Conservation (phyloP, 2,888 invertebrate species). For the Monopis laevigella region DNA sequence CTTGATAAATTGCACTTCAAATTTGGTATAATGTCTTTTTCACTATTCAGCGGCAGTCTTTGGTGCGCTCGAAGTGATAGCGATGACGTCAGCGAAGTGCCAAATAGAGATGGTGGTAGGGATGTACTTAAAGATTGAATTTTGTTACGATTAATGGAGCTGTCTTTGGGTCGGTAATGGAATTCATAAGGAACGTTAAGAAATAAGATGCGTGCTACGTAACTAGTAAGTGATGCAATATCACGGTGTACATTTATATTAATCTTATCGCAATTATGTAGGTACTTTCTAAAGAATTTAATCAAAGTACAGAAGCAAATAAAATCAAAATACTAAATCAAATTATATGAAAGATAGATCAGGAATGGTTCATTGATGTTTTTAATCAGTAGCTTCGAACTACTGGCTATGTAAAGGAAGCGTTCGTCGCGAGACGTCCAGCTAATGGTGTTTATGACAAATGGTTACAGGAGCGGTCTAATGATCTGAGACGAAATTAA, state of each 20-base stretch:
- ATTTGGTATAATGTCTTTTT: constrained; percentile 66
- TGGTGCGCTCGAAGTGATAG: constrained; percentile 20
- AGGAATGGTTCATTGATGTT: constrained; percentile 9
- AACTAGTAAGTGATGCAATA: too few relatives aligned
- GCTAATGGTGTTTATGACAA: constrained; percentile 33
- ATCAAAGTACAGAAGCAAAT: too few relatives aligned
- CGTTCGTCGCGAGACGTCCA: constrained; percentile 12
- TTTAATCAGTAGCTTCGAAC: constrained; percentile 11
- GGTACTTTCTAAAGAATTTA: too few relatives aligned
- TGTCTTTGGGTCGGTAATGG: constrained; percentile 1
- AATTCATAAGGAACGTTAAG: not conserved
- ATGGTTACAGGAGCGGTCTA: constrained; percentile 26
- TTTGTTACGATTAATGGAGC: constrained; percentile 9
- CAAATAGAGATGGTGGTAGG: constrained; percentile 6
- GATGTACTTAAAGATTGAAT: constrained; percentile 10
- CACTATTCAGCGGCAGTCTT: constrained; percentile 40
- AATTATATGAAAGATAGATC: not conserved
- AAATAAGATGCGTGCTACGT: too few relatives aligned
- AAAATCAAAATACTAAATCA: not conserved
- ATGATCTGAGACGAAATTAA: constrained; percentile 32
- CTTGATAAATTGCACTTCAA: constrained; percentile 64
- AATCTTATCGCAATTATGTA: too few relatives aligned
- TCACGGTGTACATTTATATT: too few relatives aligned
- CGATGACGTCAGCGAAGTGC: constrained; percentile 47
- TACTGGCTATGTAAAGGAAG: constrained; percentile 6